Base-by-base conservation (phyloP, 2,888 invertebrate species). In the Drosophila nr. perissopoda region DNA sequence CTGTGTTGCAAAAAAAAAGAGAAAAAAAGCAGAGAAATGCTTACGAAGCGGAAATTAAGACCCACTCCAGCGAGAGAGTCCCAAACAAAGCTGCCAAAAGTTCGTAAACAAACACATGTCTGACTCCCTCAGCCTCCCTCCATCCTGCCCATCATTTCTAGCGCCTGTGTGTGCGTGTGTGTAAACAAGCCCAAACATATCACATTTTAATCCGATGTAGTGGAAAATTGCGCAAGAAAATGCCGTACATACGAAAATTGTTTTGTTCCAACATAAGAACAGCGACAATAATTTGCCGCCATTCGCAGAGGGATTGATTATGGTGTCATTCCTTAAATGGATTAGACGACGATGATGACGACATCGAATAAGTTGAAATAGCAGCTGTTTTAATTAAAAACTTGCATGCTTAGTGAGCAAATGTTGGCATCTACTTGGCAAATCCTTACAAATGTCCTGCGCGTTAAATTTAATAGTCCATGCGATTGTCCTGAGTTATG, bases 41-140 rank as follows among this genome's bases (percentile, higher is more conserved):
- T 90, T 86, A 74, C 90, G 79, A 82, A 87, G 89, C 89, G 90
- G 89, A 89, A 89, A 89, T 89, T 89, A 89, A 89, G 89, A 89
- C 86, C 78, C 85, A 80, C 83, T 83, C 86, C 88, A 77, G 69
- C 38, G 59, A 49, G 46, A 59, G 60, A 67, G 70, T 72, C 58
- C 65, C 79, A 81, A 83, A 85, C 88, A 85, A 85, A 88, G 85
- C 85, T 85, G 83, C 83, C 87, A 87, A 57, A 57, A 88, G 79
- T 87, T 86, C 78, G 87, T 83, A 88, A 89, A 83, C 88, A 89
- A 88, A 86, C 88, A 85, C 79, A 83, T 86, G 79, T 81, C 80
- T 74, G 76, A 60, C 74, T 73, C 73, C 57, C 69, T 46, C 51
- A n/a, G 25, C 38, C 42, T n/a, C 59, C 16, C 40, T 27, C 33